These are phyloP conservation scores for Lucilia sericata DNA, from an alignment of 1,140 invertebrate genomes.

Conservation along the genomic window DNA sequence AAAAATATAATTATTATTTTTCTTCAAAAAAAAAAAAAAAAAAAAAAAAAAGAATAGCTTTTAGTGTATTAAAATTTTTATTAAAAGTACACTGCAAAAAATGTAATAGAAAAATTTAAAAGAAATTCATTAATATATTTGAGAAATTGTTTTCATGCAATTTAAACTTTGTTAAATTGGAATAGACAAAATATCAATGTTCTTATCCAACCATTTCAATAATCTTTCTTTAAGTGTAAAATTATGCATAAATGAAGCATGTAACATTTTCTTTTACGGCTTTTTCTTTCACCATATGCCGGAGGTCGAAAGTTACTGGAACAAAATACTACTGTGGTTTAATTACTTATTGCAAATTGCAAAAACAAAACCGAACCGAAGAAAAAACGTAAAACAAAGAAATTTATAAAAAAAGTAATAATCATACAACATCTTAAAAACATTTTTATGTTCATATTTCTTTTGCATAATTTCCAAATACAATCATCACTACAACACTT, in stretches of 20 bases:
- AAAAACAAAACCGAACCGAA: neutral
- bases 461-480: neutral
- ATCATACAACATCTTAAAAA: neutral
- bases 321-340: neutral
- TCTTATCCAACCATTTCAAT: too few species aligned
- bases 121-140: too few species aligned
- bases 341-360: neutral
- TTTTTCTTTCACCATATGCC: neutral
- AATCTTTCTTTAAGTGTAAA: neutral
- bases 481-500: neutral
- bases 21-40: too few species aligned
- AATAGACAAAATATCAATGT: too few species aligned
- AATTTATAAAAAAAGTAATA: neutral
- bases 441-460: neutral
- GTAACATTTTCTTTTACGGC: slow-evolving; percentile 14
- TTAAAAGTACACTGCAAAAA: too few species aligned
- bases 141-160: too few species aligned
- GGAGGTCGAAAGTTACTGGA: slow-evolving; percentile 28
- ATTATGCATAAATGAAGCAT: neutral
- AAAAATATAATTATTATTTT: too few species aligned
- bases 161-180: too few species aligned
- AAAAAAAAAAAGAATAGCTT: too few species aligned
- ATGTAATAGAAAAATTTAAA: too few species aligned
- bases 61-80: too few species aligned
- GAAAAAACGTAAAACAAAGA: neutral